A percentile compares a stretch with the other conserved stretches of the same genome.
These are phyloP conservation scores for Limnephilus rhombicus DNA, from an alignment of 2,888 invertebrate species.

Conservation along the genomic window DNA sequence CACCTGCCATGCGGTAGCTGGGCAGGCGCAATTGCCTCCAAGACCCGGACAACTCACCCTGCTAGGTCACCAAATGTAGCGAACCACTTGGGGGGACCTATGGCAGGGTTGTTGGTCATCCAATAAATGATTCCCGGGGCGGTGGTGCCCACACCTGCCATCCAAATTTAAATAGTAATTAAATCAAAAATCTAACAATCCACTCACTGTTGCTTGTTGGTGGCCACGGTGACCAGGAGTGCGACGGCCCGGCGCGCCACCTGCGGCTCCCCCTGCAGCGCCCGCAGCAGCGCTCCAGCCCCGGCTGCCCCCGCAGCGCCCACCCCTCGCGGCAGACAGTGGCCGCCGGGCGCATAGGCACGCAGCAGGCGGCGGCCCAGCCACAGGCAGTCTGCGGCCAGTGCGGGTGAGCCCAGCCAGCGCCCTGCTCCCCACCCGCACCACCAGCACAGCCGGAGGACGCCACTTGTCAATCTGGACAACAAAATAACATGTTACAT, in stretches of 20 bases:
- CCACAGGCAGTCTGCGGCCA: conserved; percentile 63
- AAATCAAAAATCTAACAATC: not conserved
- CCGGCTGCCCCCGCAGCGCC: conserved; percentile 55
- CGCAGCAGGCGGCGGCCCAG: conserved; percentile 63
- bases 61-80: too few relatives aligned
- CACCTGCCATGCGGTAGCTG: too few relatives aligned
- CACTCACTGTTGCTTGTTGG: conserved; percentile 57
- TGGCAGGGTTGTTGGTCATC: not conserved
- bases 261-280: conserved; percentile 61
- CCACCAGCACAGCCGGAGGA: conserved; percentile 61
- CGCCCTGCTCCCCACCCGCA: conserved; percentile 62
- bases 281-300: conserved; percentile 56
- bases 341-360: conserved; percentile 22
- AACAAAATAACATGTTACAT: not conserved
- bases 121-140: too few relatives aligned
- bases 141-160: too few relatives aligned
- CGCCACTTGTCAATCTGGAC: conserved; percentile 58
- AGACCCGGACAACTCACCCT: too few relatives aligned
- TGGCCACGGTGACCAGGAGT: conserved; percentile 58
- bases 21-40: too few relatives aligned
- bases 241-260: conserved; percentile 58
- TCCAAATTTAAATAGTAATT: too few relatives aligned
- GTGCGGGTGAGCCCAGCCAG: conserved; percentile 62
- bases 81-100: too few relatives aligned
- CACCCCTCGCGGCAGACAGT: conserved; percentile 11